These are phyloP conservation scores for Hylaea fasciaria DNA, from an alignment of 2,888 invertebrate genomes.

Conservation along the genomic window DNA sequence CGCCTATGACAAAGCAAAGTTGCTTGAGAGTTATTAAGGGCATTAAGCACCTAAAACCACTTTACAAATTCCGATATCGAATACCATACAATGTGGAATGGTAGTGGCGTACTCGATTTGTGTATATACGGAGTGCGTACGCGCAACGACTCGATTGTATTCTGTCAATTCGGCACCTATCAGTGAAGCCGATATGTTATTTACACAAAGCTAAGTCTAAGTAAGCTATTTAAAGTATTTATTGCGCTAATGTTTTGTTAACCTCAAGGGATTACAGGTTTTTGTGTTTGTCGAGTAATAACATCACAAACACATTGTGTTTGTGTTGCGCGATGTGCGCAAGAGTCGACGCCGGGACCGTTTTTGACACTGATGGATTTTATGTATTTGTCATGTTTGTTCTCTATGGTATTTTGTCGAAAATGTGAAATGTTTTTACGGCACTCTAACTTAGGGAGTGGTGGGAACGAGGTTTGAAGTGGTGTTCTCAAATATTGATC, in stretches of 20 bases:
- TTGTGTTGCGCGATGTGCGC: conserved; percentile 48
- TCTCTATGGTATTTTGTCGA: conserved; percentile 31
- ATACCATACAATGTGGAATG: conserved; percentile 14
- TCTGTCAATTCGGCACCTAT: conserved; percentile 75
- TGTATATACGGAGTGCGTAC: conserved; percentile 52
- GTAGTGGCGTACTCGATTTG: neutral
- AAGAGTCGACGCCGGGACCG: conserved; percentile 38
- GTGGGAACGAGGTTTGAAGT: conserved; percentile 7
- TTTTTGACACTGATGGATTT: conserved; percentile 40
- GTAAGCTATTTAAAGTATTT: conserved; percentile 66
- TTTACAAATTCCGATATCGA: conserved; percentile 43
- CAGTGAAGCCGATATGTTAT: conserved; percentile 68
- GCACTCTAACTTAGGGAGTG: conserved; percentile 14
- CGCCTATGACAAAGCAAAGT: no score
- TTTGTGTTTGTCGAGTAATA: conserved; percentile 77
- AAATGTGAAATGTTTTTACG: conserved; percentile 36
- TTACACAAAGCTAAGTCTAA: conserved; percentile 53
- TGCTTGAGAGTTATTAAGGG: conserved; percentile 6
- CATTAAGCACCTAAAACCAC: conserved; percentile 22
- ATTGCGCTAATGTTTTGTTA: conserved; percentile 79
- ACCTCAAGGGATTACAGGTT: conserved; percentile 82
- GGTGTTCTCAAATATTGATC: conserved; percentile 1
- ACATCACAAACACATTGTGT: no score
- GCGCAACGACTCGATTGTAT: conserved; percentile 65
- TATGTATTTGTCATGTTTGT: conserved; percentile 37